Evolutionary conservation across 2,797 vertebrate species (phyloP).

Genomic region (Tadarida brasiliensis): DNA sequence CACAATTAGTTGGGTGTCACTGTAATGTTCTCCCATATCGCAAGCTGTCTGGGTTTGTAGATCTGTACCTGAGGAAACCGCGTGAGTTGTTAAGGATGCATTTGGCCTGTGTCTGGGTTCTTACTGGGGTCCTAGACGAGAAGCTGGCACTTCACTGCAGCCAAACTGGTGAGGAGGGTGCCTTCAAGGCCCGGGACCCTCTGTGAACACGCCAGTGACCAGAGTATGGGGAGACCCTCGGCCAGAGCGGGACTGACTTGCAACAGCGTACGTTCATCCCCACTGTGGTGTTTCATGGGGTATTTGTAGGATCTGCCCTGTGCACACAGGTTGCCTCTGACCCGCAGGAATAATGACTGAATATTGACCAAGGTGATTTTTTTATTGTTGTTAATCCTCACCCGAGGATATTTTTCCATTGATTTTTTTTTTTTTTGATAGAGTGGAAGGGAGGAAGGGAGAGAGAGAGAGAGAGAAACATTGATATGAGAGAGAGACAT

Average conservation of each 20-base stretch:
- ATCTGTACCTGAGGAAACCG: accelerated
- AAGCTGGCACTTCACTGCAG: accelerated
- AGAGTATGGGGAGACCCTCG: accelerated
- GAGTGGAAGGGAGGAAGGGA: too few species aligned
- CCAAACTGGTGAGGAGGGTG: accelerated
- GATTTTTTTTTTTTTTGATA: too few species aligned
- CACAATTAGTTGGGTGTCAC: accelerated
- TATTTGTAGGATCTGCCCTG: accelerated
- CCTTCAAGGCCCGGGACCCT: accelerated
- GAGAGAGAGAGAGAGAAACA: too few species aligned
- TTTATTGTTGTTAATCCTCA: too few species aligned
- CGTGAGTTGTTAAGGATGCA: accelerated
- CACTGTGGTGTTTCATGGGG: accelerated
- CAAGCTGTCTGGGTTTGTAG: accelerated
- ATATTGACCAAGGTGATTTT: not conserved
- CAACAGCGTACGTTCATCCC: accelerated
- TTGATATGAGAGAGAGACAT: too few species aligned
- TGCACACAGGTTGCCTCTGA: accelerated
- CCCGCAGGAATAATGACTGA: accelerated
- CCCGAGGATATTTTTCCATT: too few species aligned
- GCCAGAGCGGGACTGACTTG: accelerated
- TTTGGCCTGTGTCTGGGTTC: accelerated
- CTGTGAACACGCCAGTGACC: accelerated
- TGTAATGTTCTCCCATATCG: accelerated
- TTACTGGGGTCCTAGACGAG: not conserved